These are phyloP conservation scores for Leptothorax acervorum DNA, from an alignment of 2,888 invertebrate species.

Conservation along the genomic window DNA sequence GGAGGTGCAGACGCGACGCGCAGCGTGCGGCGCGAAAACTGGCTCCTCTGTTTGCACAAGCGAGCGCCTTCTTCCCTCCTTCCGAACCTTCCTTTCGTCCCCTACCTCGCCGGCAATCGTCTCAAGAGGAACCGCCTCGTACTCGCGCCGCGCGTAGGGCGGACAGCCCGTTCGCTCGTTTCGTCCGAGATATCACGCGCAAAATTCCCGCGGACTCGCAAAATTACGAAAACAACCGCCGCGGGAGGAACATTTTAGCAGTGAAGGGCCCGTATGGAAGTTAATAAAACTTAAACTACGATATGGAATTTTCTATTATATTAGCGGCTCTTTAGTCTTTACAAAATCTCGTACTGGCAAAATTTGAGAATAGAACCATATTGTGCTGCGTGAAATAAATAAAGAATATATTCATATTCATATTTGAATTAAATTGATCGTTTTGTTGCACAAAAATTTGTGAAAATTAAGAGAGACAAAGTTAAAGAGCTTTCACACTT, in stretches of 20 bases:
- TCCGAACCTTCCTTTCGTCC: conserved; percentile 65
- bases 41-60: conserved; percentile 81
- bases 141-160: conserved; percentile 70
- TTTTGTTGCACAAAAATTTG: background rate
- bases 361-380: background rate
- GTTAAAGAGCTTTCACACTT: background rate
- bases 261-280: background rate
- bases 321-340: background rate
- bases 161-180: conserved; percentile 73
- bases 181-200: conserved; percentile 36
- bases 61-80: conserved; percentile 71
- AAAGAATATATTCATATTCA: background rate
- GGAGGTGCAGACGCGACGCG: conserved; percentile 78
- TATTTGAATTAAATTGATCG: background rate
- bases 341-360: background rate
- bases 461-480: background rate
- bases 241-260: background rate
- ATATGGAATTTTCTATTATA: background rate
- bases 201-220: conserved; percentile 26
- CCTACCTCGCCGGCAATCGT: conserved; percentile 56
- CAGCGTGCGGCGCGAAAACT: conserved; percentile 79
- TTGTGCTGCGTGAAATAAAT: background rate
- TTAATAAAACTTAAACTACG: background rate
- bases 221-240: background rate
- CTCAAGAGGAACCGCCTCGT: conserved; percentile 68